phyloP scores from a whole-genome alignment of 2,113 vertebrate species.

The Trichechus manatus region DNA sequence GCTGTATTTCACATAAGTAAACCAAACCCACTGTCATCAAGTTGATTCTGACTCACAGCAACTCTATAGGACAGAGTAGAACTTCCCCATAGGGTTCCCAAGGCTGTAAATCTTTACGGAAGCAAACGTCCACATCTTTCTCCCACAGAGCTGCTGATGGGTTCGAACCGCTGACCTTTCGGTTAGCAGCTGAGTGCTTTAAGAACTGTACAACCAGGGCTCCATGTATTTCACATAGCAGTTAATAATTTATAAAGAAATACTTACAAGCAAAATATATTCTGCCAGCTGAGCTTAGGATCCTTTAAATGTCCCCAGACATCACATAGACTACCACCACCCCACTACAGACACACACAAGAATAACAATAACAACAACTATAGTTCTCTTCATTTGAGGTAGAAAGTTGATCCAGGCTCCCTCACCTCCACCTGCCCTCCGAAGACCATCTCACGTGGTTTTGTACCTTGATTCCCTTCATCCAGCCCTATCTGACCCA shows the following conservation, averaged over 20 bases:
- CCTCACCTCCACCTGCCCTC: background rate
- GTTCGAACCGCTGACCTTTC: background rate
- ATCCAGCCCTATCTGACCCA: background rate
- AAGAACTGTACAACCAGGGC: background rate
- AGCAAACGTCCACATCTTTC: background rate
- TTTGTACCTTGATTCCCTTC: background rate
- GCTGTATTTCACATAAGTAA: background rate
- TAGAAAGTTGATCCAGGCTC: background rate
- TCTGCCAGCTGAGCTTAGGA: background rate
- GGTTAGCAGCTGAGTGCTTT: background rate
- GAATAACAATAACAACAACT: too few relatives aligned
- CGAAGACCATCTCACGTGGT: background rate
- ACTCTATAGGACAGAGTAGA: background rate
- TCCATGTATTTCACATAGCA: background rate
- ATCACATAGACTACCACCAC: background rate
- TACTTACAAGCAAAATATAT: background rate
- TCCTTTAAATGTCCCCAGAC: constrained; percentile 3
- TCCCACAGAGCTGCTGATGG: background rate
- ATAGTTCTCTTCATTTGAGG: background rate
- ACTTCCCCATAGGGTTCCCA: background rate
- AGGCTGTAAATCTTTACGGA: background rate
- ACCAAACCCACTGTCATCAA: background rate
- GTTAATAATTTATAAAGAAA: constrained; percentile 4
- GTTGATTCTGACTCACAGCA: background rate
- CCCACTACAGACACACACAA: too few relatives aligned